Evolutionary conservation across 2,797 vertebrate genomes (phyloP).

Genomic region (Psittacula echo): DNA sequence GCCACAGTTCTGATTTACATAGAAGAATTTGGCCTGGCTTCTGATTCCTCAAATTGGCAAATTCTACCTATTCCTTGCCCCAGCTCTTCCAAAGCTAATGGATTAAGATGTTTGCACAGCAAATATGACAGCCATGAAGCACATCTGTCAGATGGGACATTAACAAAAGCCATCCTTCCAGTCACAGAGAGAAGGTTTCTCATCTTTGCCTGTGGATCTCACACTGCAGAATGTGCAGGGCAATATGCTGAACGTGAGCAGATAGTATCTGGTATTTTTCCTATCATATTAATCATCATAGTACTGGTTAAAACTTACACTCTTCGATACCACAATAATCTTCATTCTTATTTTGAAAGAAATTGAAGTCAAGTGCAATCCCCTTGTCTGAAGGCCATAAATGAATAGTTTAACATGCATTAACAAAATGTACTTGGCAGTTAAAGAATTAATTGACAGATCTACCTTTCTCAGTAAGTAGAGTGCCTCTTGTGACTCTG

Average conservation of each 20-base stretch:
- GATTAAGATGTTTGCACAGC: neutral
- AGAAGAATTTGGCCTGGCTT: neutral
- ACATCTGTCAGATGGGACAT: neutral
- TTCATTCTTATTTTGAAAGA: neutral
- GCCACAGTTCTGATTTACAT: neutral
- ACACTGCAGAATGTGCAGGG: neutral
- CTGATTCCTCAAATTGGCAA: neutral
- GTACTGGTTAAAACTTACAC: neutral
- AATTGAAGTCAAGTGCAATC: neutral
- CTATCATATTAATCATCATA: neutral
- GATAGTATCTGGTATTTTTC: neutral
- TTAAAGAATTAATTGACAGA: neutral
- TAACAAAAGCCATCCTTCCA: neutral
- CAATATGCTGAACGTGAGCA: neutral
- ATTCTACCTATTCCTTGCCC: neutral
- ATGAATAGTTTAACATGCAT: neutral
- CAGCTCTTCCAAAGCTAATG: neutral
- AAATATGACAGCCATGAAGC: neutral
- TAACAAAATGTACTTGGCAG: neutral
- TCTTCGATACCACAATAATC: neutral
- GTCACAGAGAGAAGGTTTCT: neutral
- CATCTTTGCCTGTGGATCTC: neutral
- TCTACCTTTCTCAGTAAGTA: slow-evolving; percentile 89
- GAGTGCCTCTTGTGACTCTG: slow-evolving; percentile 81
- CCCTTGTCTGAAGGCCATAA: neutral